These are phyloP conservation scores for Chamaetylas fuelleborni DNA, from an alignment of 2,113 vertebrate genomes.

Conservation along the genomic window DNA sequence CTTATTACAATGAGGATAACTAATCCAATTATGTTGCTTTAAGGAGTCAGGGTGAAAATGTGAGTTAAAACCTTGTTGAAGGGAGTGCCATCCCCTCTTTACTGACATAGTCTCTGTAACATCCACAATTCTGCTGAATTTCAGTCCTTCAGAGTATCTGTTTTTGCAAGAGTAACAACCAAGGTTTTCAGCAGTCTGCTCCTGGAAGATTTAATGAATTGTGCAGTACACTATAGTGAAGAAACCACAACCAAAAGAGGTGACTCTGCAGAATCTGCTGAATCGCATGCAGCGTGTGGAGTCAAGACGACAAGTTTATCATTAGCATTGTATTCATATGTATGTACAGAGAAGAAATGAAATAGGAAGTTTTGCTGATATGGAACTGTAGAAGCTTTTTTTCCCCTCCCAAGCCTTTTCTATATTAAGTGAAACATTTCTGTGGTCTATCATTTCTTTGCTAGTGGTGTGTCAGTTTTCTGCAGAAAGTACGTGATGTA, in stretches of 20 bases:
- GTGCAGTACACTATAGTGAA: accelerated
- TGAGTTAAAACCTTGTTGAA: background rate
- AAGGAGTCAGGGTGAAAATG: background rate
- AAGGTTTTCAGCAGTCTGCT: background rate
- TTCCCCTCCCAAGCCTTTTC: background rate
- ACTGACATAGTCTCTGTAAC: background rate
- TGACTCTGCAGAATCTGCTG: background rate
- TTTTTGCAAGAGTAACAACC: background rate
- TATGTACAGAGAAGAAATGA: background rate
- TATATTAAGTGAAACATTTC: background rate
- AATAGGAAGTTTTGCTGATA: background rate
- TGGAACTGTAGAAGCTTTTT: background rate
- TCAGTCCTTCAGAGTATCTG: background rate
- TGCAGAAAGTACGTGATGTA: background rate
- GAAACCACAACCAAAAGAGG: background rate
- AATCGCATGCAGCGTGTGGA: background rate
- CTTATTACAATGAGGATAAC: background rate
- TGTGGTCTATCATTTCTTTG: background rate
- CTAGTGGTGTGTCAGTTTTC: background rate
- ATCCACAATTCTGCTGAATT: background rate
- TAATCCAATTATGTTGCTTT: background rate
- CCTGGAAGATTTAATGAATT: background rate
- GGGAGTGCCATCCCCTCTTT: background rate
- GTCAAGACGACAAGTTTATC: background rate
- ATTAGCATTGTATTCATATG: background rate